These are phyloP conservation scores for Palythoa heliodiscus DNA, from an alignment of 92 coral and sea anemone genomes.

Conservation along the genomic window DNA sequence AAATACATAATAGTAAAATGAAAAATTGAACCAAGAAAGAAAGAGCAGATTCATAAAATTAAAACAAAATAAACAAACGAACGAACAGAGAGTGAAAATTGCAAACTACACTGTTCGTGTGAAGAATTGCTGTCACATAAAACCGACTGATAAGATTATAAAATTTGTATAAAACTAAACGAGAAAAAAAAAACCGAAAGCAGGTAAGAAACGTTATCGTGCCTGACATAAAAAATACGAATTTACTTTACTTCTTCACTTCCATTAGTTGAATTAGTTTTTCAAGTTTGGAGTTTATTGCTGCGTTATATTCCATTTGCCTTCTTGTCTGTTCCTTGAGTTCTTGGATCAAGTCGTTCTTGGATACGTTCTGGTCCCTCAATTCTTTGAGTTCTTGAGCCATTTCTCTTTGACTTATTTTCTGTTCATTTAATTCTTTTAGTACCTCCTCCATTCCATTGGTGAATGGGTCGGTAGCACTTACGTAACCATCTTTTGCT, in stretches of 20 bases:
- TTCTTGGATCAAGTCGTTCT: background rate
- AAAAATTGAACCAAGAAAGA: too few species aligned
- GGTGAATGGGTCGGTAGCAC: background rate
- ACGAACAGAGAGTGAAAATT: too few species aligned
- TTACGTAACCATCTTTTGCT: background rate
- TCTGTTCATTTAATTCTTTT: background rate
- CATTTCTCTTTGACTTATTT: background rate
- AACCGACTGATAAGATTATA: too few species aligned
- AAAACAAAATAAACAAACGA: too few species aligned
- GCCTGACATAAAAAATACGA: too few species aligned
- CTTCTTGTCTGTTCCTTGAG: conserved; percentile 4
- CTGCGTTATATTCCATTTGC: background rate
- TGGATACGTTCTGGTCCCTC: background rate
- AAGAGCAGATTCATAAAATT: too few species aligned
- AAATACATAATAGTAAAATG: too few species aligned
- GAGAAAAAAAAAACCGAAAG: too few species aligned
- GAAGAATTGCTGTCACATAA: too few species aligned
- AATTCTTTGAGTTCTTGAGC: background rate
- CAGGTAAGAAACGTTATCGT: too few species aligned
- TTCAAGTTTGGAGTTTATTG: conserved; percentile 11
- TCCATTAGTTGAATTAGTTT: conserved; percentile 16
- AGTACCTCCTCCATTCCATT: background rate
- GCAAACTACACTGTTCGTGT: too few species aligned
- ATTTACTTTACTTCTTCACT: background rate
- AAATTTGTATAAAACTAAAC: too few species aligned